phyloP scores from a whole-genome alignment of 2,113 vertebrate genomes.

The Vulpes lagopus region DNA sequence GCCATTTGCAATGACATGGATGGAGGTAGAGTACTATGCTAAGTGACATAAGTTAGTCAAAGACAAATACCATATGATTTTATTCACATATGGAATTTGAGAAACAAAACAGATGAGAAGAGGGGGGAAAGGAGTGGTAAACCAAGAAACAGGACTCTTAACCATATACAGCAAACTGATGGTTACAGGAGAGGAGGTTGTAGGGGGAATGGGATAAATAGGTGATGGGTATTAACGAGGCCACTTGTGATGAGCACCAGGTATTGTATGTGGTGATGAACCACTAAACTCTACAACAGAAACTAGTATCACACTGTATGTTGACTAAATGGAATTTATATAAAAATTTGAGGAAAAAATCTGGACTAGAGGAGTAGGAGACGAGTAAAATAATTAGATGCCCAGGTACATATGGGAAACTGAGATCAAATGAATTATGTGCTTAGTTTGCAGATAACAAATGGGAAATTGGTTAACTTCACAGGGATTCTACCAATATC shows the following conservation, averaged over 20 bases:
- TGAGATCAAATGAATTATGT: not conserved
- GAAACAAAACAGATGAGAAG: not conserved
- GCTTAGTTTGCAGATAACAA: not conserved
- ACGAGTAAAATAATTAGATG: not conserved
- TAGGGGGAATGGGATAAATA: too few species aligned
- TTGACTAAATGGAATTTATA: too few species aligned
- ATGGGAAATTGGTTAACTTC: not conserved
- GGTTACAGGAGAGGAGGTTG: too few species aligned
- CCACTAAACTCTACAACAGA: too few species aligned
- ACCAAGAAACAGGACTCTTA: too few species aligned
- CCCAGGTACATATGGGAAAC: not conserved
- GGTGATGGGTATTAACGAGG: too few species aligned
- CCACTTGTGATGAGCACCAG: too few species aligned
- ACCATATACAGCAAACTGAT: too few species aligned
- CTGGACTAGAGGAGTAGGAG: not conserved
- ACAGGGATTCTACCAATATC: not conserved
- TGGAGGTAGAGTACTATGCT: not conserved
- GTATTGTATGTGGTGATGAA: too few species aligned
- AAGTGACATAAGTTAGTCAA: not conserved
- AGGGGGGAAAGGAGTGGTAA: not conserved
- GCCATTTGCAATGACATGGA: not conserved
- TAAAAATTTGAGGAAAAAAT: not conserved
- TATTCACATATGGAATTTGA: not conserved
- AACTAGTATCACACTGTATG: too few species aligned
- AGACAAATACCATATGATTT: not conserved